These are phyloP conservation scores for Porites evermanni DNA, from an alignment of 92 coral and sea anemone species.

Conservation along the genomic window DNA sequence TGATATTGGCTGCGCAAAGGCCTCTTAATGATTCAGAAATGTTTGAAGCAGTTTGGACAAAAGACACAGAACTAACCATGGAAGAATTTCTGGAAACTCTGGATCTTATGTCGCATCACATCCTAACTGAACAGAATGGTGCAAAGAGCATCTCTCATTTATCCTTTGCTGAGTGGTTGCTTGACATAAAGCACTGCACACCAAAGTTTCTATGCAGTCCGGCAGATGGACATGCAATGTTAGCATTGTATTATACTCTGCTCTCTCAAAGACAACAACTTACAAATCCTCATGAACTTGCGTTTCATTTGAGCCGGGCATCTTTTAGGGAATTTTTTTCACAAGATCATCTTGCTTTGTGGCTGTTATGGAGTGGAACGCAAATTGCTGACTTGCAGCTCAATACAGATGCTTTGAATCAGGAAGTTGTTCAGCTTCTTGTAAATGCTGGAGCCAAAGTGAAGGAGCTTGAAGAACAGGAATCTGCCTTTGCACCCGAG, in stretches of 20 bases:
- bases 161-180: conserved; percentile 97
- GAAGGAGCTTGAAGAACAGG: conserved; percentile 53
- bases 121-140: conserved; percentile 65
- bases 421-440: conserved; percentile 79
- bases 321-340: conserved; percentile 75
- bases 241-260: conserved; percentile 89
- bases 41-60: conserved; percentile 87
- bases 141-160: conserved; percentile 89
- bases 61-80: conserved; percentile 66
- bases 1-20: conserved; percentile 89
- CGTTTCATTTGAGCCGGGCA: conserved; percentile 94
- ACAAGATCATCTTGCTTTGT: conserved; percentile 85
- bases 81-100: conserved; percentile 71
- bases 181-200: conserved; percentile 97
- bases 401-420: conserved; percentile 71
- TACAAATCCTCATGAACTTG: conserved; percentile 83
- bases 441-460: conserved; percentile 83
- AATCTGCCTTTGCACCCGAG: conserved; percentile 71
- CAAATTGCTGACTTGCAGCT: conserved; percentile 76
- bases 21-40: conserved; percentile 81
- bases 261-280: conserved; percentile 80
- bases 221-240: conserved; percentile 98
- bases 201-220: conserved; percentile 88
- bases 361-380: conserved; percentile 96
- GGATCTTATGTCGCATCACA: conserved; percentile 73